Conservation (phyloP, 2,888 invertebrate genomes). For the Tinea trinotella region DNA sequence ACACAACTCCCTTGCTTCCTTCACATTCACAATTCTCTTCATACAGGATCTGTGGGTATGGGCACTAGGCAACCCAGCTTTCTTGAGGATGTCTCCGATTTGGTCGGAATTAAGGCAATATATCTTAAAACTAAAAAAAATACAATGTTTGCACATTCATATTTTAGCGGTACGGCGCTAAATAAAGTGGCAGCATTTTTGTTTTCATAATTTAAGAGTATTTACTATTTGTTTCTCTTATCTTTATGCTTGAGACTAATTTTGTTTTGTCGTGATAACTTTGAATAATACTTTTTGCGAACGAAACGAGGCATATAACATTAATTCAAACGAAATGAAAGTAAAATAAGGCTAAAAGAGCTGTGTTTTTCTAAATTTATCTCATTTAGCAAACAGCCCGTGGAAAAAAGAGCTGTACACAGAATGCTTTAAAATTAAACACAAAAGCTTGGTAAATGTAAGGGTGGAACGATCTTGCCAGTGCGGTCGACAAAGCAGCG, state of each 20-base stretch:
- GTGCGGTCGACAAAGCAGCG: constrained; percentile 34
- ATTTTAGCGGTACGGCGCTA: no score
- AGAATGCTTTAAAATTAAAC: constrained; percentile 31
- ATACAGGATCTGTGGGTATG: no score
- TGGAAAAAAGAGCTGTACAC: constrained; percentile 11
- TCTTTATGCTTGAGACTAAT: background rate
- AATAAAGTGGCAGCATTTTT: no score
- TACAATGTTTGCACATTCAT: no score
- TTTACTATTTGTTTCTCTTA: background rate
- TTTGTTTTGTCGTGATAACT: background rate
- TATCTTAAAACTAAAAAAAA: no score
- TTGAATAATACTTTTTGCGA: background rate
- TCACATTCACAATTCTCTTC: no score
- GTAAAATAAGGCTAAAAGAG: background rate
- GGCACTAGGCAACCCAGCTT: no score
- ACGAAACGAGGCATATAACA: background rate
- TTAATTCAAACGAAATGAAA: constrained; percentile 11
- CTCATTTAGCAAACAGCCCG: constrained; percentile 5
- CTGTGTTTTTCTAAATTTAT: constrained; percentile 13
- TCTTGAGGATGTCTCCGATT: no score
- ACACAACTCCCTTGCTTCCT: no score
- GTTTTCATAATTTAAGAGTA: no score
- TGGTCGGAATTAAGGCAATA: no score
- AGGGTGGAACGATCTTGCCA: constrained; percentile 30
- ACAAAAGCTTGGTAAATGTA: constrained; percentile 34